A percentile compares a stretch with the other conserved stretches of the same genome.
These are phyloP conservation scores for Eumerus sabulonum DNA, from an alignment of 2,888 invertebrate species.

Conservation along the genomic window DNA sequence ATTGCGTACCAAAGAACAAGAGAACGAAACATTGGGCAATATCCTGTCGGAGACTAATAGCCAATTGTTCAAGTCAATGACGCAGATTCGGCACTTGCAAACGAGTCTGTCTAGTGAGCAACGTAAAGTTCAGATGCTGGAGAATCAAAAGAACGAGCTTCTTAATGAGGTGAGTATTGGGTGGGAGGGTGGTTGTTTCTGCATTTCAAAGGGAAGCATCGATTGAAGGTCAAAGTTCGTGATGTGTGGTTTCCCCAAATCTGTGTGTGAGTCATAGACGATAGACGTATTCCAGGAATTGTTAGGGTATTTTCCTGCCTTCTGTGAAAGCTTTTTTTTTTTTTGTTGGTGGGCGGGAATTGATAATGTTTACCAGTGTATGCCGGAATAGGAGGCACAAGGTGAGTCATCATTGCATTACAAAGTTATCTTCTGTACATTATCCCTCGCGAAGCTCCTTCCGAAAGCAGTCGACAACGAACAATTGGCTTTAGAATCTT, in stretches of 20 bases:
- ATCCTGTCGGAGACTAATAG: conserved; percentile 70
- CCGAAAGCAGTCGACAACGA: too few species aligned
- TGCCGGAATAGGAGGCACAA: not conserved
- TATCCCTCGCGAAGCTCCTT: too few species aligned
- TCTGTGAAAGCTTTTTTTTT: too few species aligned
- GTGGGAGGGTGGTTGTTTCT: conserved; percentile 5
- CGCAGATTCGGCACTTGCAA: conserved; percentile 71
- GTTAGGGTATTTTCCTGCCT: conserved; percentile 18
- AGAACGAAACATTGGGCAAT: conserved; percentile 70
- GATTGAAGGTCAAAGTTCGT: conserved; percentile 53
- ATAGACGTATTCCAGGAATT: conserved; percentile 40
- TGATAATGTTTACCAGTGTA: conserved; percentile 41
- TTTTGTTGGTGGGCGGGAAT: not conserved
- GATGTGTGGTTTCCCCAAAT: conserved; percentile 50
- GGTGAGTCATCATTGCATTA: too few species aligned
- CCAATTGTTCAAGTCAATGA: conserved; percentile 70
- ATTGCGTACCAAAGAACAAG: conserved; percentile 71
- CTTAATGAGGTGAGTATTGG: conserved; percentile 69
- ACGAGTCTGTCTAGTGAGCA: conserved; percentile 70
- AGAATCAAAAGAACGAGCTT: conserved; percentile 71
- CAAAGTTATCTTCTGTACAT: too few species aligned
- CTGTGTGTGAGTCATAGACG: conserved; percentile 36
- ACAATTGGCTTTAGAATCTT: too few species aligned
- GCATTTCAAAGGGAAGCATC: not conserved
- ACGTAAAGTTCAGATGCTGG: conserved; percentile 70